phyloP scores from a whole-genome alignment of 2,888 invertebrate species.

The Patella caerulea region DNA sequence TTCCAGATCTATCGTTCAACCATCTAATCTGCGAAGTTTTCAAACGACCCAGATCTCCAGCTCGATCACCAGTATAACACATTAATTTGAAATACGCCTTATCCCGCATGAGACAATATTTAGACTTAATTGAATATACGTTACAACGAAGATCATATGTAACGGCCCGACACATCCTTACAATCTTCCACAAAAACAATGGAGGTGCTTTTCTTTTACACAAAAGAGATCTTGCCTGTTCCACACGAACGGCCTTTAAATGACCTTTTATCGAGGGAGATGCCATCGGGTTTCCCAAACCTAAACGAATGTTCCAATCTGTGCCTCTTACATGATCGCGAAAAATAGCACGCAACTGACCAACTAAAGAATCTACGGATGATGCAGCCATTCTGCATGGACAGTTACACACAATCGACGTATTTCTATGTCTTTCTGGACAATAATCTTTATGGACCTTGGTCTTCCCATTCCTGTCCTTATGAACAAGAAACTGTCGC shows the following conservation, averaged over 20 bases:
- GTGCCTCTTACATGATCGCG: not conserved
- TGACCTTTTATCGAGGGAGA: not conserved
- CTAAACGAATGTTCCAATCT: not conserved
- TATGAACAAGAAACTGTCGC: not conserved
- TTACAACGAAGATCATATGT: not conserved
- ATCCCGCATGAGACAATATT: not conserved
- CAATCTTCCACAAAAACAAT: not conserved
- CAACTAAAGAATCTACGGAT: too few species aligned
- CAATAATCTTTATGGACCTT: not conserved
- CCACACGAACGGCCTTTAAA: not conserved
- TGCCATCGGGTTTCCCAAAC: slow-evolving; percentile 3
- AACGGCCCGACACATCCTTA: not conserved
- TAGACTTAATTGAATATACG: not conserved
- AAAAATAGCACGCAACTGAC: not conserved
- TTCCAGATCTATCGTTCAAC: not conserved
- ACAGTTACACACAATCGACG: not conserved
- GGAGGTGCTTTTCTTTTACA: not conserved
- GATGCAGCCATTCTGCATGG: too few species aligned
- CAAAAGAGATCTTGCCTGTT: not conserved
- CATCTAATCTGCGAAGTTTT: slow-evolving; percentile 1
- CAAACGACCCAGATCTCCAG: not conserved
- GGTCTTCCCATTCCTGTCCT: not conserved
- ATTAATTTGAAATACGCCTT: not conserved
- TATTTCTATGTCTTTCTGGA: not conserved
- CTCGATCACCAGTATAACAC: not conserved